Evolutionary conservation across 1,140 invertebrate species (phyloP).

Genomic region (Camponotus vicinus): DNA sequence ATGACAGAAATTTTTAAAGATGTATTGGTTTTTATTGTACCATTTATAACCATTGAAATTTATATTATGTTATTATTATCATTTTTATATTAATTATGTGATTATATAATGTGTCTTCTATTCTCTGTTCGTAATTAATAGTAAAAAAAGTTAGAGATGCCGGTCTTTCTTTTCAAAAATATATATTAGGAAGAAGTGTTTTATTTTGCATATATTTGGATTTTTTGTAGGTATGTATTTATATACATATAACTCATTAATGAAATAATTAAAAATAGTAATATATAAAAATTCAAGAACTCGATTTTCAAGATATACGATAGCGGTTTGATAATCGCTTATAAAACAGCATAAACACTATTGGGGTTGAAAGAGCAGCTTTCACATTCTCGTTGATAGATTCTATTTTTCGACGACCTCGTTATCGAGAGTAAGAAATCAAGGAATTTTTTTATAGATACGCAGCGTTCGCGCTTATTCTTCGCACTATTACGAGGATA

Average conservation of each 20-base stretch:
- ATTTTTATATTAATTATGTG: neutral
- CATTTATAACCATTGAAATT: no score
- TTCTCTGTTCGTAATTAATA: neutral
- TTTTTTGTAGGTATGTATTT: no score
- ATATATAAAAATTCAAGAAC: neutral
- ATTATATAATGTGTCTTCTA: neutral
- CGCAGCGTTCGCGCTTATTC: neutral
- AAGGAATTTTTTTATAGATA: neutral
- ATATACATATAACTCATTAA: neutral
- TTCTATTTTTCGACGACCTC: slow-evolving; percentile 9
- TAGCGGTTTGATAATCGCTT: slow-evolving; percentile 1
- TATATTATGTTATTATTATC: neutral
- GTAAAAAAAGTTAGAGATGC: neutral
- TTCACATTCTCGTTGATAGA: slow-evolving; percentile 24
- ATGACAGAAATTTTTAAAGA: no score
- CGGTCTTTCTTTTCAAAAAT: neutral
- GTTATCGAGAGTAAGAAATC: slow-evolving; percentile 6
- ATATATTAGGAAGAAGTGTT: neutral
- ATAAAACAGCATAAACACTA: neutral
- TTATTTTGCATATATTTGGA: neutral
- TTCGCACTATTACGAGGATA: neutral
- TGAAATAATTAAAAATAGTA: neutral
- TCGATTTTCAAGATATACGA: neutral
- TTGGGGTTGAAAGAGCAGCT: slow-evolving; percentile 9
- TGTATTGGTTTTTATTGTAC: no score